Conservation (phyloP, 2,888 invertebrate species). For the Desoria tigrina region DNA sequence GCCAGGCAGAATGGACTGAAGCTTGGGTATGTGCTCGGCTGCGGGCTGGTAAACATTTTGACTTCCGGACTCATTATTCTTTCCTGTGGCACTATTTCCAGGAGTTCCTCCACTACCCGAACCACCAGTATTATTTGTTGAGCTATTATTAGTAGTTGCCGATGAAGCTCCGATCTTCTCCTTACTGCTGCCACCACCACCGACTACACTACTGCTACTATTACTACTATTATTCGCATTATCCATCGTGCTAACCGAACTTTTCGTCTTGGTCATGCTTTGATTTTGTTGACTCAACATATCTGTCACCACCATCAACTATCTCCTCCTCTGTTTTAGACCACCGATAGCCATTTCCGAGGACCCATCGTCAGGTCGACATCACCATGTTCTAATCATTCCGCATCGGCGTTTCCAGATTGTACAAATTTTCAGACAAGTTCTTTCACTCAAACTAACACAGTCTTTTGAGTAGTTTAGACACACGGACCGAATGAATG, state of each 20-base stretch:
- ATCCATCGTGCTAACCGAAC: constrained; percentile 14
- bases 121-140: constrained; percentile 20
- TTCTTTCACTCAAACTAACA: too few relatives aligned
- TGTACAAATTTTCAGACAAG: too few relatives aligned
- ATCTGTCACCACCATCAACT: not conserved
- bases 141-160: constrained; percentile 30
- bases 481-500: too few relatives aligned
- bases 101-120: constrained; percentile 33
- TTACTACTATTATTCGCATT: not conserved
- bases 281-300: constrained; percentile 20
- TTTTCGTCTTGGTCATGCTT: constrained; percentile 22
- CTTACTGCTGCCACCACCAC: constrained; percentile 11
- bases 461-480: too few relatives aligned
- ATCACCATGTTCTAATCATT: too few relatives aligned
- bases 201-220: constrained; percentile 1
- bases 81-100: constrained; percentile 27
- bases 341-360: too few relatives aligned
- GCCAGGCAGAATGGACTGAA: constrained; percentile 52
- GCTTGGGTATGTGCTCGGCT: constrained; percentile 45
- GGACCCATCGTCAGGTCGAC: too few relatives aligned
- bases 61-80: constrained; percentile 45
- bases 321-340: too few relatives aligned
- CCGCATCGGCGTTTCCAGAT: too few relatives aligned
- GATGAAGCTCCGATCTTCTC: constrained; percentile 23
- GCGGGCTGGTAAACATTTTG: constrained; percentile 38